Base-by-base conservation (phyloP, 1,140 invertebrate genomes). In the Chironomus tepperi region DNA sequence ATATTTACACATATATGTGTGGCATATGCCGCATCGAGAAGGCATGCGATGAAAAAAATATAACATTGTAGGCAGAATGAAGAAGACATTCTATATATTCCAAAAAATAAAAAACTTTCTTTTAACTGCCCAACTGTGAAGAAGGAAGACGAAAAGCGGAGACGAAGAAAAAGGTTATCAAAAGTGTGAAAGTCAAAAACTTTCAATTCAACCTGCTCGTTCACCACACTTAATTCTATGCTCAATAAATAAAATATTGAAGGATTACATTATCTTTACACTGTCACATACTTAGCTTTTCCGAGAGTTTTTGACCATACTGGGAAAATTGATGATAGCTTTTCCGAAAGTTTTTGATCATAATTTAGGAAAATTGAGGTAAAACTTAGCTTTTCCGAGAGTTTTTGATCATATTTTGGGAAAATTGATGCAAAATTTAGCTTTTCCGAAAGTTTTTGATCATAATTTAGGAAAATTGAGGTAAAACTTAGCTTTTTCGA, bases 171-270 rank as follows among this genome's bases (percentile, higher is more conserved):
- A 34, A 34, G 24, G 24, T 5, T 15, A 12, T 57, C 47, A 57
- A 57, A 5, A 15, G 47, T 34, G 24, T 34, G 24, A 34, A 34
- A 34, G 24, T 34, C 24, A 34, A 34, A 34, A n/a, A 57, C n/a
- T 57, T 57, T 57, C n/a, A 57, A 57, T 12, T 57, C 47, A 21
- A 70, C 65, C 65, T 19, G 16, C 16, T 9, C n/a, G 47, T 12
- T n/a, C 47, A 12, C 1, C 10, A 57, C 64, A 5, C 65, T 67
- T 67, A 67, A 67, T 67, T 16, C 8, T 2, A 67, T 16, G n/a
- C n/a, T 16, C 65, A 67, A 67, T 67, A 67, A 67, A 67, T 67
- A 67, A 67, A 67, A 67, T 67, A 67, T 67, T 67, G 65, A 67
- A 19, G 65, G 65, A 67, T 67, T 67, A 67, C 65, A 67, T 67